Evolutionary conservation across 2,888 invertebrate species (phyloP), one percentile per base, ranked within the genome.

Genomic region (Nomada ferruginata): DNA sequence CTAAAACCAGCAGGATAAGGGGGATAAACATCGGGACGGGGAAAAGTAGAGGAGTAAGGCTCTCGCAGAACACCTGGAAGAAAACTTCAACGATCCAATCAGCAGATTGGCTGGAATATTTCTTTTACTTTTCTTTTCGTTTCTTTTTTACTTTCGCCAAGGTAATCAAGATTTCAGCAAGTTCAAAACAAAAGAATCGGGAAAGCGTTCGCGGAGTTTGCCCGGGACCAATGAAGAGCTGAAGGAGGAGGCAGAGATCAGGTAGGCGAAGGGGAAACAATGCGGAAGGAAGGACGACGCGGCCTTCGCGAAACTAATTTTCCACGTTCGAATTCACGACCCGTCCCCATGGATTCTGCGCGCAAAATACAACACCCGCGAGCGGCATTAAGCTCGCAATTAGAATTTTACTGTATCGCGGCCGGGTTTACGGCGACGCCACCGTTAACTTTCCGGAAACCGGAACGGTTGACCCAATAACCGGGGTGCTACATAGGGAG

Each of bases 141-240:
- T n/a, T 0, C 7, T 3, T 47, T 15, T 10, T 18, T 20, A 44
- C 52, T 44, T 70, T 26, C 26, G 44, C 61, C n/a, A 47, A 59
- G 57, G 75, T 75, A 82, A 82, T 82, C 79, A 82, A 82, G 82
- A 82, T 82, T 82, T 71, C 75, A 71, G 63, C 20, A 63, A 79
- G 66, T 79, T 75, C 53, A 69, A 79, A 79, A 82, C 71, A 79
- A 71, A 75, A 71, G 70, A 71, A 64, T 69, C 66, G 26, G n/a
- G 44, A 11, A 53, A 66, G 64, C 18, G 57, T 53, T 11, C 53
- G 42, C 61, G 47, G 20, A 80, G 66, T 59, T 57, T 63, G 42
- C 10, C 0, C 47, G 20, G 26, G 42, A 15, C 26, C 18, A 10
- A 10, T 15, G 36, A 11, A 4, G 52, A 26, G 20, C 29, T 2